Evolutionary conservation across 1,140 invertebrate genomes (phyloP), one percentile per base, ranked within the genome.

Genomic region (Drosophila serrata): DNA sequence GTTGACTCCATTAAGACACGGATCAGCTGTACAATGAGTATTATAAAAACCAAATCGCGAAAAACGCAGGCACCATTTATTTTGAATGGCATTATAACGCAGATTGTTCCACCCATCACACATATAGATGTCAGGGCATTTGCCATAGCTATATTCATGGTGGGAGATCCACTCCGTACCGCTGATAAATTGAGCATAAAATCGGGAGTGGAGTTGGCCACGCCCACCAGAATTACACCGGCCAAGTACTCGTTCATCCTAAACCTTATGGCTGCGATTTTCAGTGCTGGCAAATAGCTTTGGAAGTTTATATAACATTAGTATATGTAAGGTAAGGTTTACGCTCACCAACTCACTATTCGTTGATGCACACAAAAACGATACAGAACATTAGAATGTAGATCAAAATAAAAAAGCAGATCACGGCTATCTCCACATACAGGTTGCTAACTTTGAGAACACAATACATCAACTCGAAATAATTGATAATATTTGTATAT

Each of bases 391-490:
- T 35, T 31, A 75, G 0, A 6, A 46, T 11, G 45, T 17, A 24
- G 33, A 42, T 17, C 0, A 75, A 1, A 0, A 39, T 3, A 17
- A 75, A 61, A 0, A 82, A 1, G 0, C 27, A 1, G 31, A 75
- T 37, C 7, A 58, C 49, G 0, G 1, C 15, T 3, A 58, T 17
- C 27, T 86, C 82, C 0, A 19, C 13, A 0, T 12, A 3, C 4
- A 46, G 40, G 0, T 72, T 17, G 0, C 40, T 11, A 4, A 86
- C 72, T 2, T 64, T 0, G 1, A 82, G 63, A 0, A 11, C 12
- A n/a, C 82, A 86, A 4, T 79, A 87, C 57, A 86, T 82, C 46
- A 86, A 22, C 35, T 68, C 42, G 4, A 72, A 86, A 33, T 86
- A 86, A 39, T 86, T 79, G 24, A 86, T 64, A 6, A 63, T 63